phyloP scores from a whole-genome alignment of 1,140 invertebrate species.

The Drosophila eugracilis region DNA sequence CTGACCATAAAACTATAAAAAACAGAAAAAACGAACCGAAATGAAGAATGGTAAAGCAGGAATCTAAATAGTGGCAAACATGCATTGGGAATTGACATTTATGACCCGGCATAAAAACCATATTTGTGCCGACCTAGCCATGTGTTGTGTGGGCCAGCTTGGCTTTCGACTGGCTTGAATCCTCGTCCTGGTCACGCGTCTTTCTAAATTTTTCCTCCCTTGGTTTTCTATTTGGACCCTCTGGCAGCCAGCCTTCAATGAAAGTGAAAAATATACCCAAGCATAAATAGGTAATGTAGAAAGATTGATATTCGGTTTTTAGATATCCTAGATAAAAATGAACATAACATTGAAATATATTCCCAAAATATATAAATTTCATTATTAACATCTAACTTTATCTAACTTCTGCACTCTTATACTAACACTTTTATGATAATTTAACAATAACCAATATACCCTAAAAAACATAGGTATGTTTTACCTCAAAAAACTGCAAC shows the following conservation, averaged over 20 bases:
- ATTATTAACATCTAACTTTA: neutral
- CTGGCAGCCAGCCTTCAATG: slow-evolving; percentile 12
- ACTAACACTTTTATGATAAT: too few relatives aligned
- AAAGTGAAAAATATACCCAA: slow-evolving; percentile 57
- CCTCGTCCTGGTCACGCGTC: slow-evolving; percentile 38
- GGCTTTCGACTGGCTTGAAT: slow-evolving; percentile 28
- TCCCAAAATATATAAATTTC: neutral
- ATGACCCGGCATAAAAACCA: slow-evolving; percentile 55
- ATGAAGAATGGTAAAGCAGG: slow-evolving; percentile 25
- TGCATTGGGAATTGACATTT: slow-evolving; percentile 76
- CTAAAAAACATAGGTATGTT: neutral
- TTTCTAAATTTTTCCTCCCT: slow-evolving; percentile 23
- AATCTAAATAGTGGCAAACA: slow-evolving; percentile 67
- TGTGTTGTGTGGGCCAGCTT: slow-evolving; percentile 22
- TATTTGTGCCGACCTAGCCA: slow-evolving; percentile 49
- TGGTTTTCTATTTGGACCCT: neutral
- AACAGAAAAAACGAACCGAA: slow-evolving; percentile 9
- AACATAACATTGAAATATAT: too few relatives aligned
- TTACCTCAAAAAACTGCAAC: slow-evolving; percentile 26
- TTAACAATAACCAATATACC: neutral
- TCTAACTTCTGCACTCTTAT: too few relatives aligned
- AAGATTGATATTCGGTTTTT: neutral
- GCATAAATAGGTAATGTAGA: too few relatives aligned
- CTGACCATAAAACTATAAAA: slow-evolving; percentile 63
- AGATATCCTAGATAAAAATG: neutral